These are phyloP conservation scores for Campylomormyrus numenius DNA, from an alignment of 2,113 vertebrate species.

Conservation along the genomic window DNA sequence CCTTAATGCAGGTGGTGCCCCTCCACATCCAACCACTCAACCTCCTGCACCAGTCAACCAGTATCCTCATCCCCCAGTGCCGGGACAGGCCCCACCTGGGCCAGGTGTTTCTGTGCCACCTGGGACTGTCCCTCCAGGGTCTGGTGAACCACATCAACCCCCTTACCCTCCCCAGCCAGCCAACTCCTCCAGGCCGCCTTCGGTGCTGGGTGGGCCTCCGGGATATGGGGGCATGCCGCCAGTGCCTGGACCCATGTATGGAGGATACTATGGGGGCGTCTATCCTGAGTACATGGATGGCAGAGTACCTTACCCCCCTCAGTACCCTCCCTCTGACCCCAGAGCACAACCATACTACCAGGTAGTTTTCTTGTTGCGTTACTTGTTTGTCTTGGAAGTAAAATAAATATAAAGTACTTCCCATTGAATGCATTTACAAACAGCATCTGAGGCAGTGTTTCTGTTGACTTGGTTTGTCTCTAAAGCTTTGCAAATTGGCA, in stretches of 20 bases:
- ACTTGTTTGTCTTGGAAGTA: background rate
- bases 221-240: slow-evolving; percentile 54
- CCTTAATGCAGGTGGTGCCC: slow-evolving; percentile 38
- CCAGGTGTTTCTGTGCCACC: slow-evolving; percentile 37
- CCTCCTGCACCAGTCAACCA: slow-evolving; percentile 32
- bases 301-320: slow-evolving; percentile 57
- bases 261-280: slow-evolving; percentile 55
- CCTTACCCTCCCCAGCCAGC: slow-evolving; percentile 17
- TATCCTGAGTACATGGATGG: slow-evolving; percentile 68
- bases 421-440: background rate
- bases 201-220: slow-evolving; percentile 61
- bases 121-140: slow-evolving; percentile 37
- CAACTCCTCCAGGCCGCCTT: slow-evolving; percentile 51
- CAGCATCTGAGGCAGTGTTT: background rate
- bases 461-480: background rate
- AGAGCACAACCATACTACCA: slow-evolving; percentile 77
- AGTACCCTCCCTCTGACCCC: slow-evolving; percentile 67
- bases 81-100: slow-evolving; percentile 24
- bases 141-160: slow-evolving; percentile 36
- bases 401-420: background rate
- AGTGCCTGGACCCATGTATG: slow-evolving; percentile 44
- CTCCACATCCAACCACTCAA: slow-evolving; percentile 31
- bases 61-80: slow-evolving; percentile 31
- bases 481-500: background rate
- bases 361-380: slow-evolving; percentile 49